These are phyloP conservation scores for Paramormyrops kingsleyae DNA, from an alignment of 2,113 vertebrate genomes.

Conservation along the genomic window DNA sequence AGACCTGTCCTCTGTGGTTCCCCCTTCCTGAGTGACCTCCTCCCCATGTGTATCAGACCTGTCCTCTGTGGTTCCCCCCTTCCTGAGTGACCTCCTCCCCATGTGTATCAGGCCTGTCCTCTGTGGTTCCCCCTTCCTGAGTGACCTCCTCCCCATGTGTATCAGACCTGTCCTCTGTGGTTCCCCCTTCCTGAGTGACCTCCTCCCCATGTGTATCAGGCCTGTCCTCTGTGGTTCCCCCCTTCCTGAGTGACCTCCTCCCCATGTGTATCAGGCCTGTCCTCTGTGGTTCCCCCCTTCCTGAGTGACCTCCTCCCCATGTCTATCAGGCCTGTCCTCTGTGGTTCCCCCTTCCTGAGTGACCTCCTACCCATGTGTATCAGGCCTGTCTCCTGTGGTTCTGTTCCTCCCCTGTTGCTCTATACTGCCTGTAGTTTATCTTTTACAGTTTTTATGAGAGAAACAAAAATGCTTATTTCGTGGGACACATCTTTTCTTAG, in stretches of 20 bases:
- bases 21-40: too few relatives aligned
- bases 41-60: neutral
- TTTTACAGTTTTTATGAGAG: too few relatives aligned
- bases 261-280: neutral
- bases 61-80: neutral
- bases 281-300: neutral
- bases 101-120: neutral
- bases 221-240: neutral
- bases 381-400: neutral
- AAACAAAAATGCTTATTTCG: neutral
- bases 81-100: neutral
- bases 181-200: neutral
- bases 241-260: neutral
- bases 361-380: neutral
- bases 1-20: neutral
- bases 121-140: neutral
- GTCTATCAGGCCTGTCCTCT: neutral
- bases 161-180: neutral
- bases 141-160: neutral
- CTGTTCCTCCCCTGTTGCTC: too few relatives aligned
- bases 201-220: neutral
- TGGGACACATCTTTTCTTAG: neutral
- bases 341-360: neutral
- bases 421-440: too few relatives aligned
- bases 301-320: neutral